phyloP scores from a whole-genome alignment of 2,888 invertebrate species.

The Tenthredo notha region DNA sequence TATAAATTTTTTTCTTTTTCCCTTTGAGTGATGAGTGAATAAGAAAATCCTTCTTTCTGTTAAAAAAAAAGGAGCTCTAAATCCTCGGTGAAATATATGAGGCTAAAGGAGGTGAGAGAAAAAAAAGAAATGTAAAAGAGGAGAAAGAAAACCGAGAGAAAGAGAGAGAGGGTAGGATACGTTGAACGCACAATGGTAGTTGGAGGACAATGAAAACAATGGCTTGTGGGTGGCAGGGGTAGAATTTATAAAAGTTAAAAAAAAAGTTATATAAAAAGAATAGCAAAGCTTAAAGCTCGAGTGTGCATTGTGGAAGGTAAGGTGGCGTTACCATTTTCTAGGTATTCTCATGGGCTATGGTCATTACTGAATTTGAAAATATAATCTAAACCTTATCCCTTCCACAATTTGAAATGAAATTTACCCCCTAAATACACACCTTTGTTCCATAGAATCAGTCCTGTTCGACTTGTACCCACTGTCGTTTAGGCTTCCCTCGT shows the following conservation, averaged over 20 bases:
- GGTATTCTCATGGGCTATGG: not conserved
- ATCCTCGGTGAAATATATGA: not conserved
- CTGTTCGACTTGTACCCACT: constrained; percentile 93
- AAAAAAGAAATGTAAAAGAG: not conserved
- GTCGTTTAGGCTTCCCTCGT: constrained; percentile 92
- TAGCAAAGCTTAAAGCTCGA: constrained; percentile 54
- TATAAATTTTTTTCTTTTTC: not conserved
- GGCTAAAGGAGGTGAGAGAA: not conserved
- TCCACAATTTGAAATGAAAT: not conserved
- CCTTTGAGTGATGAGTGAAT: not conserved
- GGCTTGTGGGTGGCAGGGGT: constrained; percentile 11
- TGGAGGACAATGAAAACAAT: constrained; percentile 66
- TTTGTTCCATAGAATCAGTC: constrained; percentile 92
- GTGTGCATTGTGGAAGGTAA: constrained; percentile 59
- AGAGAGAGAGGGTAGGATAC: not conserved
- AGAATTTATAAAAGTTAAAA: constrained; percentile 28
- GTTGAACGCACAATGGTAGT: constrained; percentile 58
- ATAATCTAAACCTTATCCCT: too few relatives aligned
- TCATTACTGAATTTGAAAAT: not conserved
- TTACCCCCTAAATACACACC: constrained; percentile 79
- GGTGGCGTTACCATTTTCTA: not conserved
- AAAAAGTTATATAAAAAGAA: constrained; percentile 50
- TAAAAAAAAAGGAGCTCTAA: not conserved
- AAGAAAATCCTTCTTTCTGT: not conserved
- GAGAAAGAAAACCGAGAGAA: not conserved